Conservation (phyloP, 2,797 vertebrate genomes). For the Clarias pachynema region DNA sequence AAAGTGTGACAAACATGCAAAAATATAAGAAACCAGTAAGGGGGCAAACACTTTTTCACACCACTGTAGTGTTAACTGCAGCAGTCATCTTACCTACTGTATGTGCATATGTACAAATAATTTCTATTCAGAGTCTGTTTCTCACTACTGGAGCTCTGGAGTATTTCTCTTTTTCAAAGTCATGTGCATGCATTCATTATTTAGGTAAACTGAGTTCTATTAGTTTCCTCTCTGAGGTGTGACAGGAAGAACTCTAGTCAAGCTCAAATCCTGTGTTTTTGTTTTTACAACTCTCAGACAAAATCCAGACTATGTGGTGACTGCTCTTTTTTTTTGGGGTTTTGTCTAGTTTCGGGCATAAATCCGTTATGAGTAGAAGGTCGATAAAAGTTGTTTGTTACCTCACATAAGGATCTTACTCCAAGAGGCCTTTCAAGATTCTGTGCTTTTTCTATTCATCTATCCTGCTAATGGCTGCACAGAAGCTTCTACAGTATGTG, state of each 20-base stretch:
- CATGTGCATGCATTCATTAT: neutral
- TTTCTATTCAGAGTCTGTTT: neutral
- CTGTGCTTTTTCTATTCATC: neutral
- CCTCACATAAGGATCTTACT: neutral
- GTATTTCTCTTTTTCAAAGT: neutral
- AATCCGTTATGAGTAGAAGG: neutral
- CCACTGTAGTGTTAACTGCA: neutral
- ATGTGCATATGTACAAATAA: neutral
- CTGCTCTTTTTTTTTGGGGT: neutral
- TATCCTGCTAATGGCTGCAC: neutral
- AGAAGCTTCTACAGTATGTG: neutral
- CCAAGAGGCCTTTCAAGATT: neutral
- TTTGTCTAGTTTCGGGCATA: neutral
- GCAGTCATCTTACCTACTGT: neutral
- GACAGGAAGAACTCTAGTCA: neutral
- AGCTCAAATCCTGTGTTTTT: slow-evolving; percentile 1
- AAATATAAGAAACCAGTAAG: too few species aligned
- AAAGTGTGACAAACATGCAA: too few species aligned
- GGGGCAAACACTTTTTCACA: too few species aligned
- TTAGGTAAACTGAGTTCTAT: too few species aligned
- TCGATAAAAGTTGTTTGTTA: neutral
- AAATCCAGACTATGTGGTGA: neutral
- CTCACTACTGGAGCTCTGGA: neutral
- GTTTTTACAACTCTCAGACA: neutral
- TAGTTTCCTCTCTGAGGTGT: neutral